These are phyloP conservation scores for Chironomus tepperi DNA, from an alignment of 1,140 invertebrate genomes.

Conservation along the genomic window DNA sequence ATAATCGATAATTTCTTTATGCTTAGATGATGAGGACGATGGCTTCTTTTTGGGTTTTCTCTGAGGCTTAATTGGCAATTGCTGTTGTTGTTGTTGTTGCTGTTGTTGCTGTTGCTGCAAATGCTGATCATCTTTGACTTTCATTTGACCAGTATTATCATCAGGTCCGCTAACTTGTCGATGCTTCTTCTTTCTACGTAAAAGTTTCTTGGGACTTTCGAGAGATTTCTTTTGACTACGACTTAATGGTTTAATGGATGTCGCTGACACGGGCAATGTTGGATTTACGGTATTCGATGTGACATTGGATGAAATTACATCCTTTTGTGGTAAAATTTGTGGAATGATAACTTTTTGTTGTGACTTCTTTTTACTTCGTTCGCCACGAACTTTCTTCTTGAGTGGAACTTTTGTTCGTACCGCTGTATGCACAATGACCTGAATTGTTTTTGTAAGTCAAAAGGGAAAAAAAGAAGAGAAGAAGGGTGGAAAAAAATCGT, in stretches of 20 bases:
- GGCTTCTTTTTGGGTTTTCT: slow-evolving; percentile 42
- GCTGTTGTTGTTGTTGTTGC: slow-evolving; percentile 40
- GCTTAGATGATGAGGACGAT: slow-evolving; percentile 34
- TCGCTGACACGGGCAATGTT: slow-evolving; percentile 26
- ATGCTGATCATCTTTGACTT: slow-evolving; percentile 39
- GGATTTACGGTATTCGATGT: not conserved
- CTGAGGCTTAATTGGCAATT: slow-evolving; percentile 33
- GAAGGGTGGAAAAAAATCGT: not conserved
- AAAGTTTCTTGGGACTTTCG: slow-evolving; percentile 17
- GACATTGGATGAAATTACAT: not conserved
- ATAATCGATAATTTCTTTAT: slow-evolving; percentile 71
- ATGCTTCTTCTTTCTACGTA: slow-evolving; percentile 29
- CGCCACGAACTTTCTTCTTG: slow-evolving; percentile 62
- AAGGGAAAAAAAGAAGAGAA: not conserved
- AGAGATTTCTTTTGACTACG: not conserved
- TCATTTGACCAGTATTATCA: slow-evolving; percentile 28
- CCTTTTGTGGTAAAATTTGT: not conserved
- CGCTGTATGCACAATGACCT: slow-evolving; percentile 58
- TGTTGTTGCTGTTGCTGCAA: slow-evolving; percentile 40
- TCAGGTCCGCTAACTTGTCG: slow-evolving; percentile 21
- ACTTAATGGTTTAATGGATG: not conserved
- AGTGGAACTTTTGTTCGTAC: slow-evolving; percentile 64
- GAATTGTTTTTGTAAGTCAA: slow-evolving; percentile 22
- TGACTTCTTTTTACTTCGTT: slow-evolving; percentile 42
- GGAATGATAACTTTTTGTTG: not conserved